These are phyloP conservation scores for Sceliomorpha sp. DNA, from an alignment of 2,888 invertebrate species.

Conservation along the genomic window DNA sequence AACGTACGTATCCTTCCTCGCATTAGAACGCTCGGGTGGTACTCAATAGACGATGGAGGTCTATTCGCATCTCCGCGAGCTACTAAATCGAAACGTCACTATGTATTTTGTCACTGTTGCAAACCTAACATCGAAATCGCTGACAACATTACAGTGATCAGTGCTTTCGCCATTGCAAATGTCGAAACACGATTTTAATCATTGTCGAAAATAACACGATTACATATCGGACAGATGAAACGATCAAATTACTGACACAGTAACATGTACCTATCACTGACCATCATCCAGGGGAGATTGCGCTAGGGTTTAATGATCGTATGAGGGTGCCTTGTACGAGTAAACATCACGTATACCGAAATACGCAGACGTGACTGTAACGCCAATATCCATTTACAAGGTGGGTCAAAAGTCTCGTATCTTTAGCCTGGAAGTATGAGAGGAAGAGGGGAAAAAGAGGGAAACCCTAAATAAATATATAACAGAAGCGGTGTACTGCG, in stretches of 20 bases:
- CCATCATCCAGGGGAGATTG: constrained; percentile 48
- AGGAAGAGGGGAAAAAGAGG: constrained; percentile 51
- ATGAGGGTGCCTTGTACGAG: constrained; percentile 60
- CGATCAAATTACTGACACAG: constrained; percentile 38
- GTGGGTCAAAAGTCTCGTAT: constrained; percentile 44
- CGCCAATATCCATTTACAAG: constrained; percentile 63
- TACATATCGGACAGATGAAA: constrained; percentile 24
- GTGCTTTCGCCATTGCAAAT: too few species aligned
- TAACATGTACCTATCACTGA: constrained; percentile 48
- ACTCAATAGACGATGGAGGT: too few species aligned
- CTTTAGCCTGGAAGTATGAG: constrained; percentile 17
- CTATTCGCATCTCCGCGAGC: too few species aligned
- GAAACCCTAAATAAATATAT: constrained; percentile 62
- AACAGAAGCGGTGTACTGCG: constrained; percentile 51
- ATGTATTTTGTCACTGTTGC: too few species aligned
- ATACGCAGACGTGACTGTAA: constrained; percentile 76
- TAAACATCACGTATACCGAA: constrained; percentile 77
- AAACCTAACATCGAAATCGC: neutral
- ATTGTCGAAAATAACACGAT: constrained; percentile 21
- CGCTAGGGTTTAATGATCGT: constrained; percentile 70
- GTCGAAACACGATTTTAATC: constrained; percentile 5
- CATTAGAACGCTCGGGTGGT: too few species aligned
- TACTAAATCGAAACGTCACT: too few species aligned
- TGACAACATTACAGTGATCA: too few species aligned
- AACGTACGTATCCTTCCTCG: too few species aligned